Conservation (phyloP, 2,113 vertebrate genomes). For the Madoqua kirkii region DNA sequence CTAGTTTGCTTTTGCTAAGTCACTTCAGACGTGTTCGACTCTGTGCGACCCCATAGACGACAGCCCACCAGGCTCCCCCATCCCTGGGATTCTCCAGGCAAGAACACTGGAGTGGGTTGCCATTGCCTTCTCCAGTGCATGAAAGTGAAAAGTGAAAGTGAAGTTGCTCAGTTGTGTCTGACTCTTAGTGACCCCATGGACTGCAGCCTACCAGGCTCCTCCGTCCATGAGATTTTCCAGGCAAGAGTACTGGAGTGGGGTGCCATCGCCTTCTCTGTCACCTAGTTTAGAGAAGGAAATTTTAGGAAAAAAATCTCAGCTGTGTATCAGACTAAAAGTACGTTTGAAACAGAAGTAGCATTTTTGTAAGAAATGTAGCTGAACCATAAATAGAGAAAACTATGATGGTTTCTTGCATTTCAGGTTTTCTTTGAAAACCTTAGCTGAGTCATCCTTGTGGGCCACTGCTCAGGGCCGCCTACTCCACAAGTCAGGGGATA, state of each 20-base stretch:
- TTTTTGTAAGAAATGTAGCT: background rate
- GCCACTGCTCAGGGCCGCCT: accelerated
- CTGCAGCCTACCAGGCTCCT: too few species aligned
- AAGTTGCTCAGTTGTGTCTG: too few species aligned
- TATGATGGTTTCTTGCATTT: background rate
- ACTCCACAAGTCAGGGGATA: background rate
- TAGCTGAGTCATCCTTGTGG: background rate
- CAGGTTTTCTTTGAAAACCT: background rate
- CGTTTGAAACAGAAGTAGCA: background rate
- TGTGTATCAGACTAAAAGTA: background rate
- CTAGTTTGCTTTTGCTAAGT: background rate
- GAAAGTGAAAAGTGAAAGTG: too few species aligned
- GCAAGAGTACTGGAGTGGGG: too few species aligned
- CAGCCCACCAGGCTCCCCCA: accelerated
- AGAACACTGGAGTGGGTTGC: too few species aligned
- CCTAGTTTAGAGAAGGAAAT: background rate
- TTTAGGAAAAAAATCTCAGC: background rate
- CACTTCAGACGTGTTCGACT: accelerated
- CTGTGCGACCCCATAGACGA: too few species aligned
- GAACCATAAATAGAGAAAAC: background rate
- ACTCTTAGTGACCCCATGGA: too few species aligned
- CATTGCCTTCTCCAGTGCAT: too few species aligned
- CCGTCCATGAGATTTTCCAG: too few species aligned
- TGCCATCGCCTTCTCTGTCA: too few species aligned
- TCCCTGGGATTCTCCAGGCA: too few species aligned